A percentile compares a stretch with the other conserved stretches of the same genome.
Conservation (phyloP, 30 jellyfish, hydroid and myxozoan genomes). For the Calvadosia cruxmelitensis region DNA sequence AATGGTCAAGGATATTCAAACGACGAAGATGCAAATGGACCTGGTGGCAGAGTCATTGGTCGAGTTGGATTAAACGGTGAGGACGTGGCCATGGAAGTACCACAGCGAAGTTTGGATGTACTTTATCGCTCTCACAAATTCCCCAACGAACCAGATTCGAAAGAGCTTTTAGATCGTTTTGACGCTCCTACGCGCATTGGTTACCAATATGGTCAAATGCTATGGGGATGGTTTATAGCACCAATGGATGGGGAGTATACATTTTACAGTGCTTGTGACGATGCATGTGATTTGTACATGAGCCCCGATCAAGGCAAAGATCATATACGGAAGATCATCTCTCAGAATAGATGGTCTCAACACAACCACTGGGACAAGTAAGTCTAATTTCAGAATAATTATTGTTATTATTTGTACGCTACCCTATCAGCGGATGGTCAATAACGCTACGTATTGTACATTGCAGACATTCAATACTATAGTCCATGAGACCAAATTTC, state of each 20-base stretch:
- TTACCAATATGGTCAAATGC: conserved; percentile 71
- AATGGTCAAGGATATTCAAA: conserved; percentile 11
- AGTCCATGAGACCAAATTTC: too few relatives aligned
- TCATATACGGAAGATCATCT: conserved; percentile 66
- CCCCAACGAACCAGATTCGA: conserved; percentile 94
- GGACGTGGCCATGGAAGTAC: conserved; percentile 1
- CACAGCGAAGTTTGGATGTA: conserved; percentile 77
- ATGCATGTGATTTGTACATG: conserved; percentile 86
- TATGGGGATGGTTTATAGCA: conserved; percentile 98
- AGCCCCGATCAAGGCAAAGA: conserved; percentile 97
- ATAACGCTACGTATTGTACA: too few relatives aligned
- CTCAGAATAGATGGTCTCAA: conserved; percentile 90
- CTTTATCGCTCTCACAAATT: conserved; percentile 72
- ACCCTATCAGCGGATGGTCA: too few relatives aligned
- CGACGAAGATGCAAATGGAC: conserved; percentile 57
- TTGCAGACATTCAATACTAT: too few relatives aligned
- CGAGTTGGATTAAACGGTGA: conserved; percentile 5
- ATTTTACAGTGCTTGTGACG: conserved; percentile 90
- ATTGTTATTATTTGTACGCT: too few relatives aligned
- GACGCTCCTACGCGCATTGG: conserved; percentile 98
- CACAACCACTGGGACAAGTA: conserved; percentile 95
- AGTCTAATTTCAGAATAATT: conserved; percentile 14
- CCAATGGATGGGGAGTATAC: conserved; percentile 96
- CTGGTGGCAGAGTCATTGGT: conserved; percentile 41
- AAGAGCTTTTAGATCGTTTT: conserved; percentile 58